A percentile compares a stretch with the other conserved stretches of the same genome.
Evolutionary conservation across 2,888 invertebrate species (phyloP).

Genomic region (Leucozona laternaria): DNA sequence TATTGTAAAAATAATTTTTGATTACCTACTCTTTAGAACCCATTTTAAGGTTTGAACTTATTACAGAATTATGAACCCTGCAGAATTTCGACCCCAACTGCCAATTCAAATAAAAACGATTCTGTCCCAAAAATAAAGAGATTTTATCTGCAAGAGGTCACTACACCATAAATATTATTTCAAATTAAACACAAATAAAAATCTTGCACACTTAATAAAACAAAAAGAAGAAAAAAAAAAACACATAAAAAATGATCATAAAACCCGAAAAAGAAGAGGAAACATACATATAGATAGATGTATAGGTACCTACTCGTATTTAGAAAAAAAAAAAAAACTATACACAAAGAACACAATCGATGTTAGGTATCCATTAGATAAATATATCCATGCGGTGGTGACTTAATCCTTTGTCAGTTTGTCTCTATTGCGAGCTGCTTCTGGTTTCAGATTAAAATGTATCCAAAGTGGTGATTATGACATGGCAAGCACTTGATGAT

Average conservation of each 20-base stretch:
- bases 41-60: not conserved
- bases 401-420: conserved; percentile 74
- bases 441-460: conserved; percentile 26
- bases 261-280: conserved; percentile 6
- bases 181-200: not conserved
- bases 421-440: conserved; percentile 47
- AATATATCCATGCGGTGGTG: conserved; percentile 51
- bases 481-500: conserved; percentile 68
- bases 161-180: not conserved
- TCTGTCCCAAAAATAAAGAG: not conserved
- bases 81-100: not conserved
- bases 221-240: not conserved
- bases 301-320: not conserved
- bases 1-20: too few species aligned
- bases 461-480: conserved; percentile 64
- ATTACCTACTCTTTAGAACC: too few species aligned
- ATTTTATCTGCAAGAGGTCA: not conserved
- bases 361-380: conserved; percentile 63
- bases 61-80: not conserved
- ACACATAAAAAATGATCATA: not conserved
- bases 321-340: conserved; percentile 32
- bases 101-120: not conserved
- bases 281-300: not conserved
- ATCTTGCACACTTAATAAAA: not conserved
- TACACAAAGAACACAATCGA: conserved; percentile 60